Conservation (phyloP, 2,888 invertebrate species). For the Rhynchonema sp. region DNA sequence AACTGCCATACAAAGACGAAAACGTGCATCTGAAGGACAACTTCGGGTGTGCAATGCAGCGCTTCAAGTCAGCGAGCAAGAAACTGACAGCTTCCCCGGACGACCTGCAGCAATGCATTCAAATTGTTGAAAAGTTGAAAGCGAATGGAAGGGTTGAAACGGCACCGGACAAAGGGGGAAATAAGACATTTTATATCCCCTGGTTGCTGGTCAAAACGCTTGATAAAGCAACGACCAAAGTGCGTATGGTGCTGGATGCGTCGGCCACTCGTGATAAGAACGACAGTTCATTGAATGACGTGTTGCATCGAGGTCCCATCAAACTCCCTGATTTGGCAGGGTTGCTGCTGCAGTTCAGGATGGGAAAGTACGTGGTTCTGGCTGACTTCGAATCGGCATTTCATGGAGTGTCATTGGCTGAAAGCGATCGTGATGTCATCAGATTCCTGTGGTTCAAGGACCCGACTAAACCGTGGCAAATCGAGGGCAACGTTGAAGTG, state of each 20-base stretch:
- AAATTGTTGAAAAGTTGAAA: background rate
- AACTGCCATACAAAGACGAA: background rate
- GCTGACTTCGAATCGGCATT: constrained; percentile 13
- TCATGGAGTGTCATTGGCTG: constrained; percentile 7
- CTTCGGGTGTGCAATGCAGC: background rate
- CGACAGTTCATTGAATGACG: constrained; percentile 10
- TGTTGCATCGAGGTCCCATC: constrained; percentile 9
- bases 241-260: constrained; percentile 14
- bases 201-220: too few species aligned
- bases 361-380: background rate
- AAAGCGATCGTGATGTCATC: constrained; percentile 7
- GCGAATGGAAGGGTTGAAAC: too few species aligned
- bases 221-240: constrained; percentile 9
- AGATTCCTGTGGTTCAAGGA: constrained; percentile 10
- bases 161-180: too few species aligned
- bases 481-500: constrained; percentile 5
- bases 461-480: constrained; percentile 1
- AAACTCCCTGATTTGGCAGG: constrained; percentile 9
- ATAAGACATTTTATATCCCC: too few species aligned
- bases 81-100: background rate
- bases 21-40: background rate
- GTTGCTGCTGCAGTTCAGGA: constrained; percentile 10
- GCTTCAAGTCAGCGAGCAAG: background rate
- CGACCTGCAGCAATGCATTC: background rate
- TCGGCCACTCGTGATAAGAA: constrained; percentile 6